Conservation (phyloP, 2,888 invertebrate genomes). For the Morpho deidamia region DNA sequence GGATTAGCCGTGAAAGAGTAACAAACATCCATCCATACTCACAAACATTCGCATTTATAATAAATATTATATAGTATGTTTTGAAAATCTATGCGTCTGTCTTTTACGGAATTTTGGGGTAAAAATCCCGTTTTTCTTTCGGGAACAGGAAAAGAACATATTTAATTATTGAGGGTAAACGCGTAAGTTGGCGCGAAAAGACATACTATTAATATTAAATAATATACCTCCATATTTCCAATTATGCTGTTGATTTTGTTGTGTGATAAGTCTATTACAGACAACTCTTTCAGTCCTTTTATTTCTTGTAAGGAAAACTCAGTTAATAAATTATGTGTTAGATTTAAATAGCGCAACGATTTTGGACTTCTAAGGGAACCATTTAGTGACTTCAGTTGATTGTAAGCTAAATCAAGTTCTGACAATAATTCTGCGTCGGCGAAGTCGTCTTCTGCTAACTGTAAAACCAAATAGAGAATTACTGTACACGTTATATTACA, state of each 20-base stretch:
- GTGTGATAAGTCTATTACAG: constrained; percentile 85
- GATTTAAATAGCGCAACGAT: constrained; percentile 83
- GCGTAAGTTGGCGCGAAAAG: not conserved
- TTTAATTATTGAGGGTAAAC: no score
- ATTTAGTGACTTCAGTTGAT: constrained; percentile 84
- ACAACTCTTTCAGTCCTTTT: constrained; percentile 84
- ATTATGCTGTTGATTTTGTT: constrained; percentile 84
- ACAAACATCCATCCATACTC: no score
- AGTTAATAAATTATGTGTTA: constrained; percentile 85
- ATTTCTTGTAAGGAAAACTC: constrained; percentile 91
- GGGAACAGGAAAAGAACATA: no score
- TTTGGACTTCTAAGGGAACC: constrained; percentile 84
- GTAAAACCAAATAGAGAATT: constrained; percentile 15
- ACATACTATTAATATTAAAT: not conserved
- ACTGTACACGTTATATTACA: not conserved
- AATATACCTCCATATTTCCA: constrained; percentile 81
- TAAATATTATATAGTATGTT: no score
- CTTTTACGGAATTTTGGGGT: no score
- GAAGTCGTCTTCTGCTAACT: constrained; percentile 88
- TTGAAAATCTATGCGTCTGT: no score
- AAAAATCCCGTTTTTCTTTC: no score
- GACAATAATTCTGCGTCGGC: constrained; percentile 83
- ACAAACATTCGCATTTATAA: no score
- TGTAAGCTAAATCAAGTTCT: constrained; percentile 84
- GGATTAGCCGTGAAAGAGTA: no score